Evolutionary conservation across 2,113 vertebrate species (phyloP).

Genomic region (Stictonetta naevosa): DNA sequence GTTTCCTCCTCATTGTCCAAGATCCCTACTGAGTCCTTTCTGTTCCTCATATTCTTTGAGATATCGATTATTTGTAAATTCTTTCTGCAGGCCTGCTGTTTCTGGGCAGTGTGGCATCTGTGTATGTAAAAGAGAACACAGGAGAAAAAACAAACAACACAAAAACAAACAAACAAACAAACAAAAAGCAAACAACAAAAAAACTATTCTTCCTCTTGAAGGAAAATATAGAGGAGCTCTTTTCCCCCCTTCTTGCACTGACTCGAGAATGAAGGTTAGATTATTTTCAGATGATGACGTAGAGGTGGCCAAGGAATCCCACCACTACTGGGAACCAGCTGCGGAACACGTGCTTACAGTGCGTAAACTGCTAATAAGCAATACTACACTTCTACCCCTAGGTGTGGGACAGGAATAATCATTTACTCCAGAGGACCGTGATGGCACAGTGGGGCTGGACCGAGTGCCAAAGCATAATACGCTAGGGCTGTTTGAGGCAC

Average conservation of each 20-base stretch:
- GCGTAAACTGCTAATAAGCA: not conserved
- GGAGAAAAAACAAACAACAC: no score
- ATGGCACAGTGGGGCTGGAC: not conserved
- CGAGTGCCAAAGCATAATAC: not conserved
- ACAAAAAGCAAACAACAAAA: no score
- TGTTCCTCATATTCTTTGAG: not conserved
- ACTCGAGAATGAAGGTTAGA: not conserved
- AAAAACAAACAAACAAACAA: no score
- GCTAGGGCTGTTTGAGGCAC: not conserved
- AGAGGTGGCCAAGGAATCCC: not conserved
- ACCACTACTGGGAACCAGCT: not conserved
- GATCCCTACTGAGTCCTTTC: not conserved
- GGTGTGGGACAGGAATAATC: not conserved
- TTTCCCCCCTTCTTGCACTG: not conserved
- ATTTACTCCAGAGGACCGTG: not conserved
- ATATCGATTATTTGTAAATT: not conserved
- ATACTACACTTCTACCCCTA: not conserved
- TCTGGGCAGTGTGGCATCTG: not conserved
- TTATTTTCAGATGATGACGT: not conserved
- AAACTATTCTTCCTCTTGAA: not conserved
- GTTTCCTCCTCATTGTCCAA: not conserved
- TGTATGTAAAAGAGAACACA: not conserved
- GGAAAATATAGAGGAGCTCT: not conserved
- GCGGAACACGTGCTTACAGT: not conserved
- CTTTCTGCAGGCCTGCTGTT: not conserved